Conservation (phyloP, 2,113 vertebrate species). For the Corvus hawaiiensis region DNA sequence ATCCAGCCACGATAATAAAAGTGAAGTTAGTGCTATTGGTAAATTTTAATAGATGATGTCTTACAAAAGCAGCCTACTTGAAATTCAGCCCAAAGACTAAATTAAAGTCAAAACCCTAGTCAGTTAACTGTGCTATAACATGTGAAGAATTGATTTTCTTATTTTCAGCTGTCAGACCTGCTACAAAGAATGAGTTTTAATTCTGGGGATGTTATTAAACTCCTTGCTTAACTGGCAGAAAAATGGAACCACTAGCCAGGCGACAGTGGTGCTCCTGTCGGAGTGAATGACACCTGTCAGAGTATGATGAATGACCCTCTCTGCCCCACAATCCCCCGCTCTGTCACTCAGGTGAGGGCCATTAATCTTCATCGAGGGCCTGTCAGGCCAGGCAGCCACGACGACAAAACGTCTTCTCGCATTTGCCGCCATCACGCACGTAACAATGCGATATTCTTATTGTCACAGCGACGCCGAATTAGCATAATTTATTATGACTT, state of each 20-base stretch:
- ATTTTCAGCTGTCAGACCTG: constrained; percentile 86
- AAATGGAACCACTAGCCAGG: constrained; percentile 70
- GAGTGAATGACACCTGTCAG: constrained; percentile 99
- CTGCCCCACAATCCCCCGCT: constrained; percentile 88
- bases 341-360: constrained; percentile 97
- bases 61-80: constrained; percentile 72
- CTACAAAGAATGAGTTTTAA: constrained; percentile 94
- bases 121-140: constrained; percentile 80
- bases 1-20: constrained; percentile 71
- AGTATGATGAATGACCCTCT: constrained; percentile 97
- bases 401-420: constrained; percentile 67
- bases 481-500: constrained; percentile 92
- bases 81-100: constrained; percentile 79
- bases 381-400: constrained; percentile 85
- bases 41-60: constrained; percentile 86
- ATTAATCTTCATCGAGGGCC: constrained; percentile 97
- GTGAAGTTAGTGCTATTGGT: constrained; percentile 72
- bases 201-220: constrained; percentile 93
- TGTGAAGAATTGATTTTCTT: constrained; percentile 91
- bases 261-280: constrained; percentile 64
- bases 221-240: constrained; percentile 85
- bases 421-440: constrained; percentile 54
- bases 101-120: constrained; percentile 83
- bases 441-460: constrained; percentile 72
- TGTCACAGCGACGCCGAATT: constrained; percentile 74